Evolutionary conservation across 2,113 vertebrate species (phyloP).

Genomic region (Salminus brasiliensis): DNA sequence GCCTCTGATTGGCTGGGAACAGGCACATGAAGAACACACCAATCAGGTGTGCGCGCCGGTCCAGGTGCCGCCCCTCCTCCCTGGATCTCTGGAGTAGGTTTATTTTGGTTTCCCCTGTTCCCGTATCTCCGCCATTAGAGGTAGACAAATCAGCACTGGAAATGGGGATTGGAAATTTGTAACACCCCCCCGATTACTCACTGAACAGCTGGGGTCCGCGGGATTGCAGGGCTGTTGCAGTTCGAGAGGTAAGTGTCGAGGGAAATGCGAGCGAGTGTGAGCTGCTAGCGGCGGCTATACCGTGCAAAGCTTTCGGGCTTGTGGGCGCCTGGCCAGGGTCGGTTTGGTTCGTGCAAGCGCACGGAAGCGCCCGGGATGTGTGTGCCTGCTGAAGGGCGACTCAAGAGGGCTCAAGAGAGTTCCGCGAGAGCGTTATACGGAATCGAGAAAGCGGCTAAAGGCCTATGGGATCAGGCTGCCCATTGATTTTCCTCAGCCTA

Average conservation of each 20-base stretch:
- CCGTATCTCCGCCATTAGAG: conserved; percentile 75
- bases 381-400: conserved; percentile 35
- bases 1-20: conserved; percentile 64
- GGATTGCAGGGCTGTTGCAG: conserved; percentile 41
- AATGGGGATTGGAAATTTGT: conserved; percentile 65
- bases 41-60: conserved; percentile 68
- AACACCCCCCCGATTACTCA: conserved; percentile 46
- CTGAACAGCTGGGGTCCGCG: conserved; percentile 53
- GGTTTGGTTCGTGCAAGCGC: conserved; percentile 58
- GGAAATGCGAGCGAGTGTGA: conserved; percentile 59
- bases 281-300: conserved; percentile 56
- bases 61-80: conserved; percentile 77
- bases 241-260: conserved; percentile 62
- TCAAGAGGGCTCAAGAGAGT: conserved; percentile 57
- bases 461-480: conserved; percentile 5
- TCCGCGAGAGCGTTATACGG: conserved; percentile 58
- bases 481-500: conserved; percentile 26
- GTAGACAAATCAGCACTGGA: conserved; percentile 57
- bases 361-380: not conserved
- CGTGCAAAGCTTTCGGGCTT: conserved; percentile 39
- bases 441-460: conserved; percentile 51
- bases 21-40: conserved; percentile 61
- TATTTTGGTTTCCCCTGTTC: conserved; percentile 66
- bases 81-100: conserved; percentile 58
- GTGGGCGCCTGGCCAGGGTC: conserved; percentile 64